These are phyloP conservation scores for Erannis defoliaria DNA, from an alignment of 2,888 invertebrate genomes.

Conservation along the genomic window DNA sequence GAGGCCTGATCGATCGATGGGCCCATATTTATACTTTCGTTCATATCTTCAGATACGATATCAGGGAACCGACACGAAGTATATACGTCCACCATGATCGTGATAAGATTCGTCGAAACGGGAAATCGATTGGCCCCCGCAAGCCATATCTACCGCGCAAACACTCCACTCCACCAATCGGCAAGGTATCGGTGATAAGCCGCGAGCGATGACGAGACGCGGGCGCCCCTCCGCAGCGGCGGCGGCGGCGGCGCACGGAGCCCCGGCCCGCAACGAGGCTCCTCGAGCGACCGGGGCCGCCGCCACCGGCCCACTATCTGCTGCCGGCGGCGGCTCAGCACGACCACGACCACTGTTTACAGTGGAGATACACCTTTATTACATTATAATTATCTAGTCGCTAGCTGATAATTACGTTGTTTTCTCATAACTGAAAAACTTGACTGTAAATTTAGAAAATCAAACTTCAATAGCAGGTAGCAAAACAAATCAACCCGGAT, in stretches of 20 bases:
- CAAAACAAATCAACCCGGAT: not conserved
- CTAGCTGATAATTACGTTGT: constrained; percentile 67
- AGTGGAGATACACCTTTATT: constrained; percentile 80
- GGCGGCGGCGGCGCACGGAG: constrained; percentile 36
- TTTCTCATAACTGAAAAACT: constrained; percentile 52
- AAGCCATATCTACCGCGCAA: constrained; percentile 75
- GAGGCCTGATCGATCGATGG: constrained; percentile 85
- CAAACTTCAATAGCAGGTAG: constrained; percentile 7
- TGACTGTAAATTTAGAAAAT: constrained; percentile 4
- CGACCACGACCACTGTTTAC: constrained; percentile 73
- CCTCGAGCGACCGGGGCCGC: constrained; percentile 60
- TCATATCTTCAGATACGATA: constrained; percentile 84
- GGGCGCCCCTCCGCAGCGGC: constrained; percentile 30
- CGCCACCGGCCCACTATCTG: constrained; percentile 70
- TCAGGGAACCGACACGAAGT: constrained; percentile 79
- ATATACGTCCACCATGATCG: constrained; percentile 81
- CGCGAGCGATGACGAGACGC: constrained; percentile 44
- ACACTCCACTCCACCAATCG: constrained; percentile 83
- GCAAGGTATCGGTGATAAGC: constrained; percentile 73
- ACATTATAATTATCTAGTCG: constrained; percentile 73
- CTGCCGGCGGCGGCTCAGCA: constrained; percentile 64
- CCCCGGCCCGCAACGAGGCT: constrained; percentile 55
- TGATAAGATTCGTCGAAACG: constrained; percentile 80
- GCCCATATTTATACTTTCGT: constrained; percentile 86
- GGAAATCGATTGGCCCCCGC: constrained; percentile 82